Conservation (phyloP, 2,113 vertebrate genomes). For the Lepidothrix coronata region DNA sequence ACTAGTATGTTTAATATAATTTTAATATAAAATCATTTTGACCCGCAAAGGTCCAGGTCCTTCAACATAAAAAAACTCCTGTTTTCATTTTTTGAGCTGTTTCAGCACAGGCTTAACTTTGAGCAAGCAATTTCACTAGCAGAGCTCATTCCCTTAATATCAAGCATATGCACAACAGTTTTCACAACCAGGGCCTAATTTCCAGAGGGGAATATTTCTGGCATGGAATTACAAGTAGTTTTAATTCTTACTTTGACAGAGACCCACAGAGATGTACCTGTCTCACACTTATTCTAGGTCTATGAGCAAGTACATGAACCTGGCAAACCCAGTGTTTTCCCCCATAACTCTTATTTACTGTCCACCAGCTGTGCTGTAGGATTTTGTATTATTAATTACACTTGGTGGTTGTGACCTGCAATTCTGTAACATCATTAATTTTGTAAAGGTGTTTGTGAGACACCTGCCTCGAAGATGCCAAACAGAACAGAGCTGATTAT, state of each 20-base stretch:
- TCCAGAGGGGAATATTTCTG: background rate
- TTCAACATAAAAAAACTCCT: background rate
- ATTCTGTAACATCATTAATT: background rate
- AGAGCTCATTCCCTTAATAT: background rate
- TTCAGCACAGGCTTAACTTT: background rate
- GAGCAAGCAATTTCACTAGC: background rate
- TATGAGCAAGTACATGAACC: rapidly evolving
- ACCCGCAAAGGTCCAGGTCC: background rate
- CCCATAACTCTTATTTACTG: background rate
- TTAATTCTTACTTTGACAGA: background rate
- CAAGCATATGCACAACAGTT: background rate
- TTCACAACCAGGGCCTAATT: background rate
- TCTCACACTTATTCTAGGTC: background rate
- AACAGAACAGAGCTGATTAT: background rate
- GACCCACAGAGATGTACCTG: background rate
- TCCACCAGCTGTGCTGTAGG: background rate
- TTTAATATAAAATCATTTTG: background rate
- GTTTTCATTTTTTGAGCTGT: background rate
- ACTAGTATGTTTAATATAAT: background rate
- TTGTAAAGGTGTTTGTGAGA: background rate
- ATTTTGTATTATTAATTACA: background rate
- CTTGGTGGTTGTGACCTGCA: background rate
- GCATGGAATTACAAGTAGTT: background rate
- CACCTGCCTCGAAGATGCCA: background rate
- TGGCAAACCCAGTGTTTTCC: background rate